Percentiles rank a stretch among this genome's conserved stretches.
Evolutionary conservation across 2,113 vertebrate species (phyloP).

Genomic region (Solenodon paradoxus): DNA sequence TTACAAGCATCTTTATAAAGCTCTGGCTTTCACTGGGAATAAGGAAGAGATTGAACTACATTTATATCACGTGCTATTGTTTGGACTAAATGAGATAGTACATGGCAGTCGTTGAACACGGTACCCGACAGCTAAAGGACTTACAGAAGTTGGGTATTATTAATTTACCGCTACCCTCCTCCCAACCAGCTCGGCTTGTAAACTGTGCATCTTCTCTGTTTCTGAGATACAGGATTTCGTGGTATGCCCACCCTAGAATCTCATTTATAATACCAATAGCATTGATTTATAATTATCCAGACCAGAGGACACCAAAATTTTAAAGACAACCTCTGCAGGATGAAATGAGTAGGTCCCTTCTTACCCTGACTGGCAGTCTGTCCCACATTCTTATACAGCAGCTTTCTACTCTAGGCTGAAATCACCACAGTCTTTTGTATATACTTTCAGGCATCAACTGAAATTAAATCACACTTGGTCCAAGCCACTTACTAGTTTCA

Average conservation of each 20-base stretch:
- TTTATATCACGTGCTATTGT: neutral
- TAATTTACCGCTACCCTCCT: neutral
- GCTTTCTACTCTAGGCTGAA: neutral
- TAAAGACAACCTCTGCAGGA: neutral
- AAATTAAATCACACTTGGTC: conserved; percentile 14
- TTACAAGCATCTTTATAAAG: neutral
- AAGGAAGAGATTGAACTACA: neutral
- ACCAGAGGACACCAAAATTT: neutral
- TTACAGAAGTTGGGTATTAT: neutral
- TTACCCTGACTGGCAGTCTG: neutral
- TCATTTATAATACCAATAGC: neutral
- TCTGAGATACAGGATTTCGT: neutral
- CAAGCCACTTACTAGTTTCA: too few species aligned
- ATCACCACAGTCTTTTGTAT: neutral
- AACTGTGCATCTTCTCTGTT: neutral
- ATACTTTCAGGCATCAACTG: neutral
- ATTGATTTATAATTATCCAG: conserved; percentile 1
- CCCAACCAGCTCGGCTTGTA: neutral
- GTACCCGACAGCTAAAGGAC: neutral
- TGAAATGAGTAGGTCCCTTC: neutral
- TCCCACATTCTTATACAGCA: neutral
- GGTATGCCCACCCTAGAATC: neutral
- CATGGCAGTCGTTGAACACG: neutral
- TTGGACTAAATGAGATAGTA: neutral
- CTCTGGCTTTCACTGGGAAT: neutral